Percentiles rank a stretch among this genome's conserved stretches.
phyloP scores from a whole-genome alignment of 1,140 invertebrate genomes.

The Aplysia californica region DNA sequence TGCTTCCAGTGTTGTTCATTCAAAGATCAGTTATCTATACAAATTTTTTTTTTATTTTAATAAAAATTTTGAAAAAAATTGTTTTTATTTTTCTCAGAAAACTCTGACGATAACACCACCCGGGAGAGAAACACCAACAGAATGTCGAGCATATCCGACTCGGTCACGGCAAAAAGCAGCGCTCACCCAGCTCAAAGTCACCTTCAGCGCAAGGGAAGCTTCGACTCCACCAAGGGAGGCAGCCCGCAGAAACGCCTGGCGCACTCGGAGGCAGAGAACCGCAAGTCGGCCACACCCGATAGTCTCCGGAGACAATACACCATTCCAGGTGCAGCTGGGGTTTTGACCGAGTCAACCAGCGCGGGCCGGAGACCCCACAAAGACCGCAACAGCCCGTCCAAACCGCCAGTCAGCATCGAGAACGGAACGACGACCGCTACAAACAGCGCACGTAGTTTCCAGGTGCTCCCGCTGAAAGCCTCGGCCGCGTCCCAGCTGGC shows the following conservation, averaged over 20 bases:
- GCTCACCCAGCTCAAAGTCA: neutral
- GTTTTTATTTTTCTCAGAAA: neutral
- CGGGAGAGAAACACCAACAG: neutral
- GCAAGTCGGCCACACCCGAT: neutral
- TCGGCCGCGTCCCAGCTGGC: neutral
- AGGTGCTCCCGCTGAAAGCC: neutral
- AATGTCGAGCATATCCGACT: neutral
- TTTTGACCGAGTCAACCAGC: neutral
- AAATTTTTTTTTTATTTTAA: too few relatives aligned
- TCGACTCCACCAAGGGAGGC: neutral
- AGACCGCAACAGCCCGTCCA: neutral
- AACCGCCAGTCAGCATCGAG: neutral
- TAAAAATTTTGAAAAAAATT: too few relatives aligned
- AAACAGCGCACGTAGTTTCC: neutral
- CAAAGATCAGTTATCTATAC: too few relatives aligned
- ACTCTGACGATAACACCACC: constrained; percentile 24
- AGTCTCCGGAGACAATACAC: neutral
- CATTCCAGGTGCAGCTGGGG: neutral
- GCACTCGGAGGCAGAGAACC: neutral
- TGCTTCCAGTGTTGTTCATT: neutral
- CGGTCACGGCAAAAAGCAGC: neutral
- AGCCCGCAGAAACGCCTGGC: neutral
- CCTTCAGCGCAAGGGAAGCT: neutral
- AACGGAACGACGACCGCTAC: too few relatives aligned
- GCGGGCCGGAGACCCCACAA: too few relatives aligned